Evolutionary conservation across 2,113 vertebrate genomes (phyloP).

Genomic region (Theristicus caerulescens): DNA sequence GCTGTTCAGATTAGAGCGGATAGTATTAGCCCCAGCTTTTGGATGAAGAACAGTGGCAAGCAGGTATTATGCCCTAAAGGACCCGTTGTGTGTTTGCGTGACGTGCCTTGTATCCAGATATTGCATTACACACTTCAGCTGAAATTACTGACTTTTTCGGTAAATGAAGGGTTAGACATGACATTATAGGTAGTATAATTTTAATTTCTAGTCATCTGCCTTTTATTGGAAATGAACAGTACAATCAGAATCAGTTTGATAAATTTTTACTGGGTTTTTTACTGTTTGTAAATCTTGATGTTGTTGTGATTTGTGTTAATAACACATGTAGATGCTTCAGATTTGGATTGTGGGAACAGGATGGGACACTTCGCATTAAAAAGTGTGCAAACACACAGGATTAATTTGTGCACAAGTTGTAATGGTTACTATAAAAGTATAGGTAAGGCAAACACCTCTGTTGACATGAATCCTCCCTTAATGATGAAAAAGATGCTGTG

Average conservation of each 20-base stretch:
- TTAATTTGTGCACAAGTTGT: accelerated
- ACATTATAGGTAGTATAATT: neutral
- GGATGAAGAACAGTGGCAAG: neutral
- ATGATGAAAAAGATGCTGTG: neutral
- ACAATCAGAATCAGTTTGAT: neutral
- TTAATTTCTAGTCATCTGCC: neutral
- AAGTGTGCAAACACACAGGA: accelerated
- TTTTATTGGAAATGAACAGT: neutral
- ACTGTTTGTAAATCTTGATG: neutral
- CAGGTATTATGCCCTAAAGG: neutral
- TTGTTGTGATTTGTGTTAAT: neutral
- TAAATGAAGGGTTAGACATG: neutral
- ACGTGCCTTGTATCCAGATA: accelerated
- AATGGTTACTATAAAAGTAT: neutral
- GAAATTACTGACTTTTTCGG: neutral
- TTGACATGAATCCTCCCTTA: neutral
- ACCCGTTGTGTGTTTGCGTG: neutral
- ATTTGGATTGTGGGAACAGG: neutral
- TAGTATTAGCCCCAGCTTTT: neutral
- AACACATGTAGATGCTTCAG: neutral
- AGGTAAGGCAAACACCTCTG: neutral
- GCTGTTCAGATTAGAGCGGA: neutral
- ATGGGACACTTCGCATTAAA: neutral
- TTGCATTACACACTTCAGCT: neutral
- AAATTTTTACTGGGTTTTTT: neutral